Base-by-base conservation (phyloP, 2,113 vertebrate species). In the Saimiri boliviensis region DNA sequence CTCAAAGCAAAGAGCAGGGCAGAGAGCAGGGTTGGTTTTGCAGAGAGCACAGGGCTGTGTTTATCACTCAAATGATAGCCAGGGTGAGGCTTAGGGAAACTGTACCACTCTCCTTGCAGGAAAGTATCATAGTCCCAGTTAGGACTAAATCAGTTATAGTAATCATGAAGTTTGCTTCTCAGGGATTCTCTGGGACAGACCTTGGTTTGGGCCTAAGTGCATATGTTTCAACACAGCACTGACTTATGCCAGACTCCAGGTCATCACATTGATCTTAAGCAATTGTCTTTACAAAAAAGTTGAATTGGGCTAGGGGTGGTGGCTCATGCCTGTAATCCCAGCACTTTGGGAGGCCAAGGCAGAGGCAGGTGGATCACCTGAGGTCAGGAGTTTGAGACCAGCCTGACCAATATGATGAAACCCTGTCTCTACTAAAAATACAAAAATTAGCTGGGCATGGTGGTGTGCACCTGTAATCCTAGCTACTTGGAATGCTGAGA, bases 151-250 rank as follows among this genome's bases (percentile, higher is more conserved):
- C 82, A 49, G 23, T 20, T 68, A 37, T 5, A 25, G 20, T 91
- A 84, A 82, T 21, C 32, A 73, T 47, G 47, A 71, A 20, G 37
- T 66, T 81, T 93, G 85, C 73, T 95, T 92, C 58, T 37, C 79
- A 85, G 47, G 32, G 71, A 74, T 82, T 87, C 63, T 88, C 91
- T 77, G n/a, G 74, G 35, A 45, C 49, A 71, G 42, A 66, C 80
- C 45, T 89, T 84, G 71, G 81, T 71, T 74, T 83, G 58, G 60
- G 19, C 23, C 81, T 76, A 87, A 94, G 79, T 63, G 63, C 73
- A 76, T 71, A 40, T 60, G 49, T 93, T 97, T 97, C 94, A 58
- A 91, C 20, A 73, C 1, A 91, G 60, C 35, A 9, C 47, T 83
- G 60, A 32, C 30, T 87, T 63, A 27, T n/a, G 60, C 47, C 68